Percentiles rank a stretch among this genome's conserved stretches.
These are phyloP conservation scores for Netelia fuscicornis DNA, from an alignment of 2,888 invertebrate species.

Conservation along the genomic window DNA sequence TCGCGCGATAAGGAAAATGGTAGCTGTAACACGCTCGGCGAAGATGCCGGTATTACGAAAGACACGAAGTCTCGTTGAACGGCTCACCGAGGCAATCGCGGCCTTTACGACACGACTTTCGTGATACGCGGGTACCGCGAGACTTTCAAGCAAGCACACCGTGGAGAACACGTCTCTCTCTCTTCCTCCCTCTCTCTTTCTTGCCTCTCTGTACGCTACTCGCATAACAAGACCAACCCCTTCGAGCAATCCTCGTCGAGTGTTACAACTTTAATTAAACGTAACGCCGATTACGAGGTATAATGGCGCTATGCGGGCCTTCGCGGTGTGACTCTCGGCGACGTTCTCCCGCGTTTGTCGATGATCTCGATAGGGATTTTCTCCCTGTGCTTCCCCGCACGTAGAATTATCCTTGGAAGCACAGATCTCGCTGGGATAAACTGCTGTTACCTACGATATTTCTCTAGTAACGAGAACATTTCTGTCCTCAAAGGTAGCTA, in stretches of 20 bases:
- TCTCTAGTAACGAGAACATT: not conserved
- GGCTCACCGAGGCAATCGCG: slow-evolving; percentile 76
- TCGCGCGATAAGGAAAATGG: slow-evolving; percentile 81
- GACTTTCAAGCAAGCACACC: slow-evolving; percentile 53
- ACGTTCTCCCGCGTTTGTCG: slow-evolving; percentile 52
- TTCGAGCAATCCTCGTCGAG: slow-evolving; percentile 62
- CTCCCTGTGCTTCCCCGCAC: slow-evolving; percentile 11
- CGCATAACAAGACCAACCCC: slow-evolving; percentile 70
- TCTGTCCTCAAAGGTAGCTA: not conserved
- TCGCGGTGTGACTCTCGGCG: slow-evolving; percentile 51
- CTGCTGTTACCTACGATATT: slow-evolving; percentile 20
- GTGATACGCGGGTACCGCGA: slow-evolving; percentile 72
- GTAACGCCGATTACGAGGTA: slow-evolving; percentile 71
- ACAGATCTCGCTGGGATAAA: slow-evolving; percentile 53
- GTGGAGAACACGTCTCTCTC: slow-evolving; percentile 49
- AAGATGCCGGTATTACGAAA: slow-evolving; percentile 84
- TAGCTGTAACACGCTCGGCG: slow-evolving; percentile 81
- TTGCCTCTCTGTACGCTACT: slow-evolving; percentile 62
- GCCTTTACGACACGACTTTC: slow-evolving; percentile 80
- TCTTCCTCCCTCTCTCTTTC: slow-evolving; percentile 9
- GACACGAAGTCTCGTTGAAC: slow-evolving; percentile 75
- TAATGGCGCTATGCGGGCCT: slow-evolving; percentile 63
- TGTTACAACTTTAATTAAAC: slow-evolving; percentile 82
- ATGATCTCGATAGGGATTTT: slow-evolving; percentile 35
- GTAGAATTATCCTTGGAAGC: slow-evolving; percentile 44